Base-by-base conservation (phyloP, 53 echinoderm and acorn worm species). In the Astropecten irregularis region DNA sequence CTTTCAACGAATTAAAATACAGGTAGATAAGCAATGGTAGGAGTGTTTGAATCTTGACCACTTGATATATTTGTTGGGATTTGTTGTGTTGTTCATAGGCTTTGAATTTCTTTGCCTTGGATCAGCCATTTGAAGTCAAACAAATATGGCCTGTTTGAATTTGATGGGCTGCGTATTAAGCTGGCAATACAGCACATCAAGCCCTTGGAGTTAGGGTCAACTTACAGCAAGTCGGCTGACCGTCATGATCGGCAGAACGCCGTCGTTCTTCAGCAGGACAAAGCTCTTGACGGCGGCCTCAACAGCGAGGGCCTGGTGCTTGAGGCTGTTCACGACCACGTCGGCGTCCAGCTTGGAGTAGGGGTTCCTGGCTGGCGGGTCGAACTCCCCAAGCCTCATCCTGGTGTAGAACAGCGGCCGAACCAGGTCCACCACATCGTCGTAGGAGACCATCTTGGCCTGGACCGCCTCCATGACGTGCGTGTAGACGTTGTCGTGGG, bases 391-490 rank as follows among this genome's bases (percentile, higher is more conserved):
- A 13, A 95, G 90, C 20, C 95, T 79, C 40, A 95, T 54, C 26
- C 95, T 73, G 58, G 95, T 95, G 90, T 95, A 95, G 77, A 95
- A 95, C 1, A 95, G 85, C 0, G 95, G 92, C 16, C 66, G n/a
- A 9, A 90, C 40, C 13, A 79, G 42, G 4, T 77, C 65, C 22
- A 35, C 66, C 0, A 95, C 50, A 5, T 89, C 70, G 0, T 76
- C 50, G 23, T 55, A 39, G 14, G 90, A 73, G 14, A 95, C 36
- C 66, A 86, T 87, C 9, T 85, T 81, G 2, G 54, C 39, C 56
- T 81, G 59, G 40, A 95, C 81, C 0, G 91, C 92, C 22, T 93
- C 72, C 0, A 62, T 77, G 14, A 91, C 68, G 14, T 88, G 56
- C 2, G 62, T 91, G 46, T 82, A 95, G 14, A 88, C 90, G 18